phyloP scores from a whole-genome alignment of 2,113 vertebrate species.

The Cranoglanis bouderius region DNA sequence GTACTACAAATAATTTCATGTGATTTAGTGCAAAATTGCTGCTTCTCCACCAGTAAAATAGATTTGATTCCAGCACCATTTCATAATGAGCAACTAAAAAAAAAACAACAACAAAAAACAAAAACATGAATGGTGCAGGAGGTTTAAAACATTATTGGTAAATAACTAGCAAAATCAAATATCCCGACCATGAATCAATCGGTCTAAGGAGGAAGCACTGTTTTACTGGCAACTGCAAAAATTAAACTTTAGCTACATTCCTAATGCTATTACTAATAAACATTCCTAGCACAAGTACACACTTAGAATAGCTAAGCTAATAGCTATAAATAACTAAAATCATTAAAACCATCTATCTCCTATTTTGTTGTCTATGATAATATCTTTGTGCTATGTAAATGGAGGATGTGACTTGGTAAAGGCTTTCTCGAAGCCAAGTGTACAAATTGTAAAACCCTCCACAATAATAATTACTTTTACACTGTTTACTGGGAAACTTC shows the following conservation, averaged over 20 bases:
- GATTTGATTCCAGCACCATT: not conserved
- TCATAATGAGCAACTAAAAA: not conserved
- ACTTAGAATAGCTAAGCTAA: not conserved
- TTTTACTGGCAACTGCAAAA: not conserved
- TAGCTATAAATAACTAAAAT: not conserved
- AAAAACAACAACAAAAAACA: too few species aligned
- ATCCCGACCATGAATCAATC: not conserved
- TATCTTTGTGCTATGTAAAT: too few species aligned
- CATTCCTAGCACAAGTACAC: not conserved
- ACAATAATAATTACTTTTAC: not conserved
- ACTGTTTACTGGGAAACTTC: not conserved
- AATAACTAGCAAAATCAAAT: not conserved
- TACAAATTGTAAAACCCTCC: not conserved
- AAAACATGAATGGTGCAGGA: not conserved
- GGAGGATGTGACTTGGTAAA: not conserved
- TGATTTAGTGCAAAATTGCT: not conserved
- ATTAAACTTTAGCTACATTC: not conserved
- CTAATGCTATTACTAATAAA: not conserved
- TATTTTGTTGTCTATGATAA: not conserved
- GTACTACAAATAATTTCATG: not conserved
- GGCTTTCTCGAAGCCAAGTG: not conserved
- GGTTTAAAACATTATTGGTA: not conserved
- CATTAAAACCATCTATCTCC: not conserved
- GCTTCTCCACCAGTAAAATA: not conserved
- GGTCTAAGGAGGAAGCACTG: not conserved